Evolutionary conservation across 2,888 invertebrate genomes (phyloP).

Genomic region (Gnatocerus cornutus): DNA sequence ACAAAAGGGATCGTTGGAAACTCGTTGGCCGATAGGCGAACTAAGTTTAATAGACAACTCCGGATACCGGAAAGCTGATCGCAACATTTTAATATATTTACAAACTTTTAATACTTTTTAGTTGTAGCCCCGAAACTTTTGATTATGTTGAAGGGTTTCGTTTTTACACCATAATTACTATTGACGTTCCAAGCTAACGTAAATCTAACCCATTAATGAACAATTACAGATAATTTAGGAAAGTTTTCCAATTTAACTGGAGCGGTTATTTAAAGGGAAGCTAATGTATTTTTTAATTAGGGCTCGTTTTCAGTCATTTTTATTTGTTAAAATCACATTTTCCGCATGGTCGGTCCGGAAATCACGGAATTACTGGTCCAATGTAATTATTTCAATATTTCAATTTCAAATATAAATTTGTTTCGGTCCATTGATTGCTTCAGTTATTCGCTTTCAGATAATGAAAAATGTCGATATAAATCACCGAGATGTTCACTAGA

Average conservation of each 20-base stretch:
- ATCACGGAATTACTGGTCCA: conserved; percentile 49
- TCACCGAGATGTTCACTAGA: conserved; percentile 58
- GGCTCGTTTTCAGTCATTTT: conserved; percentile 36
- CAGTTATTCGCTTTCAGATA: conserved; percentile 59
- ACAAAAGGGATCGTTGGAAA: conserved; percentile 42
- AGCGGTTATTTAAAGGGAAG: conserved; percentile 31
- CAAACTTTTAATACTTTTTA: conserved; percentile 44
- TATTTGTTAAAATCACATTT: conserved; percentile 45
- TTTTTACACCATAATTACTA: conserved; percentile 2
- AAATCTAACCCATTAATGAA: conserved; percentile 25
- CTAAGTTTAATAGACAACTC: conserved; percentile 42
- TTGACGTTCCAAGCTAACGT: conserved; percentile 8
- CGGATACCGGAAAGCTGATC: conserved; percentile 33
- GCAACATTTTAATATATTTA: conserved; percentile 39
- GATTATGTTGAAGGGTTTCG: background rate
- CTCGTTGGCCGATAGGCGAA: conserved; percentile 39
- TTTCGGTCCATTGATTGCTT: conserved; percentile 61
- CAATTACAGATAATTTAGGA: conserved; percentile 32
- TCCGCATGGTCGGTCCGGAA: conserved; percentile 38
- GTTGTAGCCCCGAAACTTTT: background rate
- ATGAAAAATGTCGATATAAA: conserved; percentile 66
- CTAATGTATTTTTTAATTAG: conserved; percentile 42
- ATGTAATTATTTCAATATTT: conserved; percentile 62
- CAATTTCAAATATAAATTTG: conserved; percentile 63
- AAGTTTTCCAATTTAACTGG: conserved; percentile 38